Base-by-base conservation (phyloP, 2,797 vertebrate species). In the Catharus ustulatus region DNA sequence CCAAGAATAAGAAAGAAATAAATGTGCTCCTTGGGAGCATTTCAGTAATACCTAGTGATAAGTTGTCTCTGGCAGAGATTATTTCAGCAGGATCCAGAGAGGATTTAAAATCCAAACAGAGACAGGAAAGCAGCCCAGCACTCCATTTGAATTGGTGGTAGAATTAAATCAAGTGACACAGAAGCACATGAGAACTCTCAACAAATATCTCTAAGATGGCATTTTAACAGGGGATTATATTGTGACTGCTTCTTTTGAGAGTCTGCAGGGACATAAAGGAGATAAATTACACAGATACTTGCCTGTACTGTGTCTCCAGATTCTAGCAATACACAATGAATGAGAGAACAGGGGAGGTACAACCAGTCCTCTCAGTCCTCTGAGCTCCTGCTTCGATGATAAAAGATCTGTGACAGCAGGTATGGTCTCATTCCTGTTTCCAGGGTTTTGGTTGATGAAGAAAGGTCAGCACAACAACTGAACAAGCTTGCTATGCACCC, bases 1-100 rank as follows among this genome's bases (percentile, higher is more conserved):
- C 95, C 96, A 96, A 97, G 74, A 95, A 95, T 87, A 96, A 95
- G 93, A 95, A 96, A 88, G 78, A 87, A 95, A 92, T 10, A 92
- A 96, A 94, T 92, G 75, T 92, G 78, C 86, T 96, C n/a, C 79
- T 95, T 92, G 84, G 84, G 90, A 97, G 34, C 64, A 58, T 92
- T 97, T 95, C 86, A 94, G 72, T 95, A 87, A 95, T 94, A 95
- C 88, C 84, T 84, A 84, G 92, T 0, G 45, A 94, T 95, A 97
- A 96, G 54, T 96, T 96, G 90, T 95, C 86, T 95, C 95, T 97
- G 96, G 96, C 94, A 95, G 77, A 80, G 86, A 89, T 68, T 87
- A 80, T 89, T 95, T 93, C 88, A 84, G 67, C 81, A 87, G 40
- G 52, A 90, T 97, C 84, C 92, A 96, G 61, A 84, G 81, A 92